Base-by-base conservation (phyloP, 2,113 vertebrate genomes). In the Hoplias malabaricus region DNA sequence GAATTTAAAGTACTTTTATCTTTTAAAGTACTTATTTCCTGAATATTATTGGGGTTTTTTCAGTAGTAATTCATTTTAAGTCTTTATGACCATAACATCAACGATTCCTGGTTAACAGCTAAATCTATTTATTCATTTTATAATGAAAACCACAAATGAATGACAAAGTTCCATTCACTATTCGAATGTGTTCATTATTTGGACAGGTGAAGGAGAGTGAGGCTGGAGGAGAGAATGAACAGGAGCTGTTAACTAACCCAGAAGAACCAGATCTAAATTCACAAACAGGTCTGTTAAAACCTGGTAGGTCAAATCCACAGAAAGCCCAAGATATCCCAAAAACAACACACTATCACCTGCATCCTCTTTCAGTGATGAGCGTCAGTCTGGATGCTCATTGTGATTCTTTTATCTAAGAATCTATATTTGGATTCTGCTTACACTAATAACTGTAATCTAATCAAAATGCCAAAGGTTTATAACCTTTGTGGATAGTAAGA, bases 141-240 rank as follows among this genome's bases (percentile, higher is more conserved):
- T 54, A 54, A 25, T 21, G 8, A 56, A 56, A 56, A 56, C 53
- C 53, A 56, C 21, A 27, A 23, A 3, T 27, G 54, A 29, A 1
- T n/a, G 21, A n/a, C 19, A 54, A 23, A 54, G n/a, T 7, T 27
- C 4, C 11, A 12, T 29, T 16, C 2, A 16, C 16, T 59, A 59
- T 59, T 59, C 3, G 14, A 16, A 29, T 13, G 56, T 56, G 53
- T 11, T 8, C 29, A 13, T 57, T 9, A 13, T 38, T 5, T n/a
- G n/a, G n/a, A 14, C 53, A 72, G 69, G 69, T 36, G 31, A 50
- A 72, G 10, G 53, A 57, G 25, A 40, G 38, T 14, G 34, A 72
- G 69, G 12, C 53, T 27, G 29, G 23, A 40, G 40, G 38, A 27
- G 34, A 72, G 53, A 40, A 59, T 42, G 69, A 7, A 29, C 21